Evolutionary conservation across 2,888 invertebrate species (phyloP).

Genomic region (Cantharis lateralis): DNA sequence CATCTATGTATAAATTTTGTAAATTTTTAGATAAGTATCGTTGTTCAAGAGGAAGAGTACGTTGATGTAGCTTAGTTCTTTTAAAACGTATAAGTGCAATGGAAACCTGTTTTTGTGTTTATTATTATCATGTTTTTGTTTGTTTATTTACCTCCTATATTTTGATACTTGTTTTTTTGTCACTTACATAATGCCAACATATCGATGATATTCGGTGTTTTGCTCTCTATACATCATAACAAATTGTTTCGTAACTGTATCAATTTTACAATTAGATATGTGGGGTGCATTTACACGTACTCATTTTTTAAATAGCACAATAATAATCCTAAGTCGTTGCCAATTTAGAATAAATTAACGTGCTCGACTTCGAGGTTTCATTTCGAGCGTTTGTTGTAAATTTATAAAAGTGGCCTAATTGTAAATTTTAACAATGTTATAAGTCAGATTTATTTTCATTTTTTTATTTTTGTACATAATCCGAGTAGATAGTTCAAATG

Average conservation of each 20-base stretch:
- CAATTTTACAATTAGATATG: constrained; percentile 5
- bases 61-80: constrained; percentile 21
- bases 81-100: constrained; percentile 47
- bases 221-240: constrained; percentile 24
- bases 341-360: constrained; percentile 22
- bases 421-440: background rate
- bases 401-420: background rate
- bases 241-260: constrained; percentile 12
- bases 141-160: constrained; percentile 43
- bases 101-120: constrained; percentile 45
- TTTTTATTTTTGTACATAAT: background rate
- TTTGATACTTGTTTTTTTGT: constrained; percentile 50
- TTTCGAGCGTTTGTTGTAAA: background rate
- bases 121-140: constrained; percentile 39
- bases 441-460: background rate
- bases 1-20: constrained; percentile 19
- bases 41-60: constrained; percentile 5
- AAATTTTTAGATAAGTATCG: constrained; percentile 14
- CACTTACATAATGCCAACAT: constrained; percentile 46
- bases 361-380: background rate
- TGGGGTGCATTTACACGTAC: constrained; percentile 28
- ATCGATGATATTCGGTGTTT: constrained; percentile 51
- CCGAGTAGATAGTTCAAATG: constrained; percentile 7
- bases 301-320: constrained; percentile 18
- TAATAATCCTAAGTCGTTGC: constrained; percentile 28